phyloP scores from a whole-genome alignment of 2,797 vertebrate genomes.

The Acanthurus tractus region DNA sequence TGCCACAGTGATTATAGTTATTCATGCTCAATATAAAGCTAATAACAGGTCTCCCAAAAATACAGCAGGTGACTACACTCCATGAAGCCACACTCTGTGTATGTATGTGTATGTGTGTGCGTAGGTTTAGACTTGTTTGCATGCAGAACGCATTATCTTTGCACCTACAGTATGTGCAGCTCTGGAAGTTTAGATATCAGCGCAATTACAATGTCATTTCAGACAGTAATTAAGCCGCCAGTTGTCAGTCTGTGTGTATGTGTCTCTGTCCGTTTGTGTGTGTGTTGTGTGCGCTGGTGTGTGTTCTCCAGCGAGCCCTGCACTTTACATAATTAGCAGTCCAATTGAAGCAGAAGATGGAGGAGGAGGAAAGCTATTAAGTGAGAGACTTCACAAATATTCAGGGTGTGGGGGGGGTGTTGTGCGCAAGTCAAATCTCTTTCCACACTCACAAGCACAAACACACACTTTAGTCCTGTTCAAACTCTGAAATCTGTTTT shows the following conservation, averaged over 20 bases:
- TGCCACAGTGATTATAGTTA: slow-evolving; percentile 56
- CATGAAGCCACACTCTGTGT: not conserved
- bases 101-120: not conserved
- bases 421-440: slow-evolving; percentile 35
- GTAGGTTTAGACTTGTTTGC: slow-evolving; percentile 17
- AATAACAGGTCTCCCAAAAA: slow-evolving; percentile 50
- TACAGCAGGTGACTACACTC: slow-evolving; percentile 58
- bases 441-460: slow-evolving; percentile 14
- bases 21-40: slow-evolving; percentile 46
- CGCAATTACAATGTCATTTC: slow-evolving; percentile 73
- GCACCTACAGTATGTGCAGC: slow-evolving; percentile 3
- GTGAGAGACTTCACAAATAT: slow-evolving; percentile 64
- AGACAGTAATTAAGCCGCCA: slow-evolving; percentile 77
- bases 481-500: slow-evolving; percentile 49
- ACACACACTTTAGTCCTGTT: slow-evolving; percentile 34
- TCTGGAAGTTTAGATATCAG: slow-evolving; percentile 66
- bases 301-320: slow-evolving; percentile 52
- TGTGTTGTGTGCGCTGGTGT: slow-evolving; percentile 27
- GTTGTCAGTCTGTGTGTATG: slow-evolving; percentile 56
- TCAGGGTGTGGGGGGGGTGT: slow-evolving; percentile 22
- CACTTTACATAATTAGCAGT: slow-evolving; percentile 82
- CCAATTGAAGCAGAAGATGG: slow-evolving; percentile 75
- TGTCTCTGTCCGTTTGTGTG: slow-evolving; percentile 30
- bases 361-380: slow-evolving; percentile 76
- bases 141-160: slow-evolving; percentile 1